Evolutionary conservation across 2,797 vertebrate species (phyloP), one percentile per base, ranked within the genome.

Genomic region (Synaphobranchus kaupii): DNA sequence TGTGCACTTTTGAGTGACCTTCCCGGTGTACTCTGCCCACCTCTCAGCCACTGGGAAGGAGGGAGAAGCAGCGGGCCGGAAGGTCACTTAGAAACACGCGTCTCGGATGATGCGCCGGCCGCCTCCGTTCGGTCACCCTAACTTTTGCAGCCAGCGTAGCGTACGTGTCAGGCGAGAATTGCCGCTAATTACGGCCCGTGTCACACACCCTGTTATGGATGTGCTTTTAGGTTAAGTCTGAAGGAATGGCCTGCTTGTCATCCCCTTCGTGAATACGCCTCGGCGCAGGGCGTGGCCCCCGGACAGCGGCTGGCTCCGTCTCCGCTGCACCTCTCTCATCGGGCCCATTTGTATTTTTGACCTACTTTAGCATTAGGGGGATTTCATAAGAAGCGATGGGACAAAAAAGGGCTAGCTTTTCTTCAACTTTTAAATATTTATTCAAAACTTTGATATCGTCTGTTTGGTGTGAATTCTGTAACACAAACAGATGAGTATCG

Each of bases 341-440:
- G 88, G 88, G 91, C 91, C 89, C 44, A 84, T 90, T 92, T 91
- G 92, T 90, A 93, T 92, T 92, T 93, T 84, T 95, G 93, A 94
- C 94, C 93, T 91, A 91, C 92, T 93, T 92, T 86, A 86, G 90
- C 88, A 84, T 90, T 92, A 88, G 92, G 82, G 82, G 91, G 90
- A 93, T 92, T 94, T 93, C 90, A 93, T 91, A 91, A 91, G 92
- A 92, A 92, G 90, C 93, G 93, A 93, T 91, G 76, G 52, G 54
- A 91, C n/a, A 92, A 85, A 88, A 91, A 2, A 50, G 89, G 92
- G 92, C 93, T 92, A 92, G 86, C 81, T 84, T 25, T 44, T 58
- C n/a, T 86, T 86, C n/a, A 34, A 58, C 58, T 25, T 39, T 22
- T 56, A 86, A 87, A 83, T 20, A 22, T 44, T 83, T 68, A 82